Evolutionary conservation across 2,797 vertebrate genomes (phyloP), one percentile per base, ranked within the genome.

Genomic region (Pangasius krempfi): DNA sequence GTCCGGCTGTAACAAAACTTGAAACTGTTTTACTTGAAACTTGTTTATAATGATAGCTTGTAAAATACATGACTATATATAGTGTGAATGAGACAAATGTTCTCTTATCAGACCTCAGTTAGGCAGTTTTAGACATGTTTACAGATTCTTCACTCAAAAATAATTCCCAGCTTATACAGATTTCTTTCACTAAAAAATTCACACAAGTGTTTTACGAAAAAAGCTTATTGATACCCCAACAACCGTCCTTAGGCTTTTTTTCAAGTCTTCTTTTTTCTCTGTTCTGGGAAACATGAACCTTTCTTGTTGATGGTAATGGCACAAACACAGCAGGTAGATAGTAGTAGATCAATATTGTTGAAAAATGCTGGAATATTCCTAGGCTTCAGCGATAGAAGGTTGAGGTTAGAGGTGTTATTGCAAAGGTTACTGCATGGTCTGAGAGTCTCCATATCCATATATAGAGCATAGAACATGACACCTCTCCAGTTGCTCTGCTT

Each of bases 381-480:
- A 27, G 56, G 22, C 56, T 82, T 40, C 33, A 54, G 52, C 0
- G 22, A 62, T 62, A n/a, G 22, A 82, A 27, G 10, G 0, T 44
- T 58, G 30, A 40, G 16, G 52, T 83, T 64, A 78, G 75, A 75
- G 13, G 27, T 47, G 16, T 75, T 82, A 82, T 27, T 83, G 58
- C 37, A 22, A 50, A 9, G 20, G 40, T 64, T 25, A 52, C 44
- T 50, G 8, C 7, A 47, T 54, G 44, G 16, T 82, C 68, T 73
- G 58, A 66, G 68, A 22, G 66, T 73, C 47, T 76, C 40, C 70
- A 30, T 13, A 33, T 33, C 64, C 88, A 79, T 79, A 50, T 78
- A 84, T 70, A 87, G 80, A 25, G 37, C 27, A 62, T 10, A 52
- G 27, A 68, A 82, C 27, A 33, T n/a, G 52, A 18, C 54, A 83